These are phyloP conservation scores for Ethmia dodecea DNA, from an alignment of 2,888 invertebrate species.

Conservation along the genomic window DNA sequence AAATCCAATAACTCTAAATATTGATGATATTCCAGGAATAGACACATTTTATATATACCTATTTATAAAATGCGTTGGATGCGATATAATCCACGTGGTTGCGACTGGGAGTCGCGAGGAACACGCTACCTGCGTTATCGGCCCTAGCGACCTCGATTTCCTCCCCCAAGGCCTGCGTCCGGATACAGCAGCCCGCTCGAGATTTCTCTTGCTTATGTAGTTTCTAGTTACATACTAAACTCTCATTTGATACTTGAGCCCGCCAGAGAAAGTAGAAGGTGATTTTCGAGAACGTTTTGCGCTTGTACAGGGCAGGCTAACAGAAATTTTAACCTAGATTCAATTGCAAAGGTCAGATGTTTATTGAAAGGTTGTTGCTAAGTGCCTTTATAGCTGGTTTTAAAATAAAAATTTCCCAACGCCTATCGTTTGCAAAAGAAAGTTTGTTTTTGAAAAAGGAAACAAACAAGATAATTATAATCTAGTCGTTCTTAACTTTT, in stretches of 20 bases:
- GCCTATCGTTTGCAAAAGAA: not conserved
- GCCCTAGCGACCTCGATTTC: conserved; percentile 44
- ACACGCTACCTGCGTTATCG: conserved; percentile 48
- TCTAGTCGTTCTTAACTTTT: not conserved
- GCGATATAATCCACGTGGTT: too few species aligned
- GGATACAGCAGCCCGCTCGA: conserved; percentile 48
- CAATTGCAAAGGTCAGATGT: conserved; percentile 2
- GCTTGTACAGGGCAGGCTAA: conserved; percentile 22
- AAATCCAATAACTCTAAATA: not conserved
- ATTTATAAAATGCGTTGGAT: not conserved
- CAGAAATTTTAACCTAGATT: conserved; percentile 31
- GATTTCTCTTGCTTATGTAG: conserved; percentile 58
- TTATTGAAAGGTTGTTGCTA: not conserved
- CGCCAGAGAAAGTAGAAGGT: conserved; percentile 41
- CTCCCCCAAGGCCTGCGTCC: conserved; percentile 54
- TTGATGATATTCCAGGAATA: conserved; percentile 11
- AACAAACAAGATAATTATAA: too few species aligned
- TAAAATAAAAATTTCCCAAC: not conserved
- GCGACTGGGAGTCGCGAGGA: conserved; percentile 16
- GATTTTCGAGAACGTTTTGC: conserved; percentile 25
- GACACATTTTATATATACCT: too few species aligned
- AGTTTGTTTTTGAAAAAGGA: not conserved
- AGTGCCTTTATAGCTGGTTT: not conserved
- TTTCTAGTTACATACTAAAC: conserved; percentile 49
- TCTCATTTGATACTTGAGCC: conserved; percentile 36